Base-by-base conservation (phyloP, 2,113 vertebrate species). In the Tupaia chinensis region DNA sequence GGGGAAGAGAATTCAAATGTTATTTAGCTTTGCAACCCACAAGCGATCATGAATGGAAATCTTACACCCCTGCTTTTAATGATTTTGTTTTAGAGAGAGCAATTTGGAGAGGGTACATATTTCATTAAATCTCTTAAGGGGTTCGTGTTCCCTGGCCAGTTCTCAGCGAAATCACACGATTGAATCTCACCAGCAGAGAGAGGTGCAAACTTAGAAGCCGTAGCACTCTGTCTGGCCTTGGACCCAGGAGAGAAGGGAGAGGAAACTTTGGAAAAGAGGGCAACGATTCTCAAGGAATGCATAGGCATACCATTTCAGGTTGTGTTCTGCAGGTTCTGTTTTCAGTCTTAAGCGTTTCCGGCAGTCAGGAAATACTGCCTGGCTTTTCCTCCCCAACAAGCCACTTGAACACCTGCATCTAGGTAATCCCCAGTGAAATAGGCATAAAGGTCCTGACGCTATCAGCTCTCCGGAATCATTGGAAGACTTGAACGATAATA, bases 71-170 rank as follows among this genome's bases (percentile, higher is more conserved):
- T 86, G 20, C 66, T 80, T 70, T 70, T 81, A n/a, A 58, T 93
- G 58, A 54, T 73, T 96, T 93, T 95, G 74, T 91, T 95, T 92
- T 73, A 87, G 83, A 93, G 94, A 95, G 82, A 87, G 27, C 4
- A 34, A 2, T 76, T 65, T 92, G 53, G 69, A 87, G 6, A 82
- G 65, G 22, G 44, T 65, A 56, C 34, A 17, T 78, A 58, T 65
- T 97, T 66, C 79, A 17, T 80, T 60, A 96, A 92, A 54, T 78
- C 63, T 82, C 58, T 90, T 73, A 60, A 25, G 90, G 53, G 73
- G 53, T 72, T 44, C 73, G n/a, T 10, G 44, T 27, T 94, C 61
- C 65, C 72, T 61, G 87, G 72, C 83, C 80, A 27, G 15, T 94
- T 96, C 89, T 96, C 86, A 89, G 89, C 63, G 70, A 66, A 90